These are phyloP conservation scores for Archilochus colubris DNA, from an alignment of 2,113 vertebrate species.

Conservation along the genomic window DNA sequence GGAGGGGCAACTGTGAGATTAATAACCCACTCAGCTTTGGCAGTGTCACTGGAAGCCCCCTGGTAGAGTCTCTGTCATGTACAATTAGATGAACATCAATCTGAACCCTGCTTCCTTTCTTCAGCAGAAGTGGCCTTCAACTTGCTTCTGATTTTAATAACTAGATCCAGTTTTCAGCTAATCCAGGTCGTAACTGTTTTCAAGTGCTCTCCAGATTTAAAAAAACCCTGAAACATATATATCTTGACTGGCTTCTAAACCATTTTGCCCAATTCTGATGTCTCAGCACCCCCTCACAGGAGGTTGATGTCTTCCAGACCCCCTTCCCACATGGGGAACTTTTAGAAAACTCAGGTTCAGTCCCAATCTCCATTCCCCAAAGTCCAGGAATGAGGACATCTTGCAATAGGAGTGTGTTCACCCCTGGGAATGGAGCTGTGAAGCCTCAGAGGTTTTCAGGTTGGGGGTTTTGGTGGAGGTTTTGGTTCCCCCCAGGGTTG, in stretches of 20 bases:
- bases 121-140: background rate
- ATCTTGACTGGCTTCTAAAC: background rate
- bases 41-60: background rate
- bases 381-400: background rate
- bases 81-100: conserved; percentile 23
- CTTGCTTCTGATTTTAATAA: background rate
- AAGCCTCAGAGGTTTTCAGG: background rate
- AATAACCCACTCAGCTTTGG: background rate
- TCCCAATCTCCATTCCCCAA: background rate
- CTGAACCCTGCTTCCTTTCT: background rate
- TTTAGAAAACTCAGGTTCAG: background rate
- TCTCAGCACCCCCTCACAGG: background rate
- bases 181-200: background rate
- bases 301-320: background rate
- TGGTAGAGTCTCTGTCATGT: background rate
- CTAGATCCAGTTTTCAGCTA: background rate
- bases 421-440: background rate
- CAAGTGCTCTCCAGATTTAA: background rate
- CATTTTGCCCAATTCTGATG: background rate
- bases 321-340: background rate
- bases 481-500: background rate
- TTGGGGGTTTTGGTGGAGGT: background rate
- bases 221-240: background rate
- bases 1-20: conserved; percentile 14
- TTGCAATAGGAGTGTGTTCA: background rate